A percentile compares a stretch with the other conserved stretches of the same genome.
These are phyloP conservation scores for Orchesella flavescens DNA, from an alignment of 2,888 invertebrate species.

Conservation along the genomic window DNA sequence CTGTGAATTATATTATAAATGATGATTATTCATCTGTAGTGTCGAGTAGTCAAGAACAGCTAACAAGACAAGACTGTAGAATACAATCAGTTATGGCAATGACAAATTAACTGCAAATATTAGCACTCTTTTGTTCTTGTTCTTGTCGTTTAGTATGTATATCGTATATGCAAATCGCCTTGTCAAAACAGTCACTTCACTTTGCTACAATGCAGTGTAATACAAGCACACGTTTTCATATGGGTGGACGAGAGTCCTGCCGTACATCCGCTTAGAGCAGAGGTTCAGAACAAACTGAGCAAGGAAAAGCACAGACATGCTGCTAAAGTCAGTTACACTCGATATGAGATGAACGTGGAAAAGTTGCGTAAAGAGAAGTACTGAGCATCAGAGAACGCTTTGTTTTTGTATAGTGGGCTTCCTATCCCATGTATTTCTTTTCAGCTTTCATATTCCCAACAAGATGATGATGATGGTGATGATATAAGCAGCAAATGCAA, in stretches of 20 bases:
- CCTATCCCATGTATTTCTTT: neutral
- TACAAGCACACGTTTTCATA: too few relatives aligned
- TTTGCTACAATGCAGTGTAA: too few relatives aligned
- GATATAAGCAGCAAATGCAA: too few relatives aligned
- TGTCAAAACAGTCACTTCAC: too few relatives aligned
- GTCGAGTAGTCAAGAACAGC: too few relatives aligned
- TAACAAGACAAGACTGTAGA: too few relatives aligned
- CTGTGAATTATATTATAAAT: too few relatives aligned
- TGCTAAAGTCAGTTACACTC: neutral
- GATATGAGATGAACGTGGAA: neutral
- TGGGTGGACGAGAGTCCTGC: too few relatives aligned
- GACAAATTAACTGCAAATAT: neutral
- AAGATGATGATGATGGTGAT: too few relatives aligned
- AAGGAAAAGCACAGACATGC: constrained; percentile 9
- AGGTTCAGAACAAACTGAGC: constrained; percentile 42
- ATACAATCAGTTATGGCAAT: neutral
- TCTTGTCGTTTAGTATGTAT: too few relatives aligned
- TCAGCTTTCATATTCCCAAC: neutral
- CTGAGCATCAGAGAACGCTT: neutral
- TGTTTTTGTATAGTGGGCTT: neutral
- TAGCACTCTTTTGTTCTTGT: neutral
- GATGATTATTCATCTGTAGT: too few relatives aligned
- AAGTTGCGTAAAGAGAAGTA: neutral
- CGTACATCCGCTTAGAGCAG: constrained; percentile 34
- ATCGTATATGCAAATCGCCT: too few relatives aligned